phyloP scores from a whole-genome alignment of 2,888 invertebrate genomes.

The Nematopogon swammerdamellus region DNA sequence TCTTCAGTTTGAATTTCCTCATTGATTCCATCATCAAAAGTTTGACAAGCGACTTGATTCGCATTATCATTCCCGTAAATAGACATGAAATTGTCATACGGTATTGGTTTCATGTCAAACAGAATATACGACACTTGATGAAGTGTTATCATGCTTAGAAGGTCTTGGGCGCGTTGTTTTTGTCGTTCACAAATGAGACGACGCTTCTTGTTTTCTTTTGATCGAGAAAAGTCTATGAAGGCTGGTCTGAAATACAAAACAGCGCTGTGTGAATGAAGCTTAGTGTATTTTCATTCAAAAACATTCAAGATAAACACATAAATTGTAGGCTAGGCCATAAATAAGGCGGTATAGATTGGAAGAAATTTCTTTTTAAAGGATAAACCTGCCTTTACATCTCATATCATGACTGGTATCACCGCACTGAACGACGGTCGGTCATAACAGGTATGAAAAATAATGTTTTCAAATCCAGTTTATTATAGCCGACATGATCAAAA shows the following conservation, averaged over 20 bases:
- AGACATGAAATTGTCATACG: constrained; percentile 44
- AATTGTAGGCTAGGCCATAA: no score
- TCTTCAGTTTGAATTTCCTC: constrained; percentile 41
- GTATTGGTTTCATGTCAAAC: constrained; percentile 48
- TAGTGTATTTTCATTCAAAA: background rate
- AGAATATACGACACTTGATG: constrained; percentile 42
- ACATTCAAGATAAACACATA: no score
- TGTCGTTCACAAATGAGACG: constrained; percentile 24
- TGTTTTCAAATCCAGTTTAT: no score
- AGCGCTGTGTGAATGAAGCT: no score
- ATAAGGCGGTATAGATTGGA: no score
- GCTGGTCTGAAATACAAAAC: constrained; percentile 26
- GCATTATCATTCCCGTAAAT: constrained; percentile 40
- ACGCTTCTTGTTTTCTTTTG: constrained; percentile 30
- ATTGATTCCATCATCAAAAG: constrained; percentile 39
- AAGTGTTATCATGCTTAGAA: constrained; percentile 38
- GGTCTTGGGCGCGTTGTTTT: constrained; percentile 34
- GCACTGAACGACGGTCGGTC: no score
- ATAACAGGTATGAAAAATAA: no score
- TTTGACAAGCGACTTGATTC: constrained; percentile 36
- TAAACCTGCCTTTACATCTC: no score
- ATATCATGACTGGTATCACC: no score
- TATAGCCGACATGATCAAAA: no score
- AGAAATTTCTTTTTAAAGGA: no score
- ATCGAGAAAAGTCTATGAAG: constrained; percentile 39